Base-by-base conservation (phyloP, 2,888 invertebrate genomes). In the Caenorhabditis becei region DNA sequence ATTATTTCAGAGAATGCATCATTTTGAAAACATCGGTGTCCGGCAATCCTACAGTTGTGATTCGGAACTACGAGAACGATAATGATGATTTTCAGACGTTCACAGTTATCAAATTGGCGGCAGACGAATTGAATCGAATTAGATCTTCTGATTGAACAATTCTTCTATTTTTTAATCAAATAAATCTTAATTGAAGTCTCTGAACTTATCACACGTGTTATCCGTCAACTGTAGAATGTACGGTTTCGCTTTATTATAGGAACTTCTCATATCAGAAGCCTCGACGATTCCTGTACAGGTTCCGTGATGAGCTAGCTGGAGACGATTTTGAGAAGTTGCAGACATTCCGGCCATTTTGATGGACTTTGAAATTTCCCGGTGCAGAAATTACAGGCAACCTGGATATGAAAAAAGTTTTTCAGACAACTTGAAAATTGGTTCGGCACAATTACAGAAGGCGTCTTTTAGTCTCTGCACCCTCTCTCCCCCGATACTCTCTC, bases 311-410 rank as follows among this genome's bases (percentile, higher is more conserved):
- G 18, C 47, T 28, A 62, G 28, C 49, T 49, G 49, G 49, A 62
- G 0, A 18, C 62, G 10, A 7, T 23, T 5, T 24, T 26, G 2
- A 62, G 49, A 26, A 47, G 3, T 8, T 32, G 18, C 28, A 49
- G 62, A 18, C 24, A 18, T 10, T 62, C 62, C n/a, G 8, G 1
- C 62, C 62, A 62, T 8, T 28, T 5, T 0, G 62, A 18, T 32
- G 62, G 62, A 28, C 47, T 49, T 47, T 18, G 11, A 1, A 62
- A 11, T 7, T 62, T 32, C 8, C 49, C 62, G 8, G 62, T 18
- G 32, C 62, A 62, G 24, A 62, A 49, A 18, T 28, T 47, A 49
- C 62, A 62, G 1, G 28, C 32, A 37, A 41, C 41, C 41, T 10
- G 41, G 41, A 41, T n/a, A n/a, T n/a, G n/a, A n/a, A n/a, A n/a